These are phyloP conservation scores for Myoxocephalus aenaeus DNA, from an alignment of 2,797 vertebrate species.

Conservation along the genomic window DNA sequence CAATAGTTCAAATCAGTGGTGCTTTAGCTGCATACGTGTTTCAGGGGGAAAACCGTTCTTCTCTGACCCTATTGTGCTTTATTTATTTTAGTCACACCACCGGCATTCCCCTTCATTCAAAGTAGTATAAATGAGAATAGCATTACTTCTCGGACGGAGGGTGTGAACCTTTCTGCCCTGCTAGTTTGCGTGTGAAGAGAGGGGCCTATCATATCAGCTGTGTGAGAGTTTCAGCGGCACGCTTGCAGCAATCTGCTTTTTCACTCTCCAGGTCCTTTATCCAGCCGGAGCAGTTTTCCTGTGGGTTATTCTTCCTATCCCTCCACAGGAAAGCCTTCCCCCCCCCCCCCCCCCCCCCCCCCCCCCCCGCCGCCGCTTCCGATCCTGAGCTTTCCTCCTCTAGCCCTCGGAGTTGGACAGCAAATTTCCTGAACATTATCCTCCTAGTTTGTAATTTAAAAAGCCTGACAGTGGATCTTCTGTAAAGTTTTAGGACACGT, in stretches of 20 bases:
- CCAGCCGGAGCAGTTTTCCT: conserved; percentile 82
- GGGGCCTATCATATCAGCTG: conserved; percentile 70
- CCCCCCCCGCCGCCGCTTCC: conserved; percentile 75
- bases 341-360: too few relatives aligned
- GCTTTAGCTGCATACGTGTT: background rate
- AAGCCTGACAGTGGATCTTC: conserved; percentile 18
- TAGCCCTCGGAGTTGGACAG: conserved; percentile 63
- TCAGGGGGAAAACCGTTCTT: background rate
- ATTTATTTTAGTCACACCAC: conserved; percentile 46
- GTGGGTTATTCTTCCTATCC: conserved; percentile 82
- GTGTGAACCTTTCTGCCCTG: conserved; percentile 51
- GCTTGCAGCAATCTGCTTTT: conserved; percentile 78
- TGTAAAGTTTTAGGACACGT: background rate
- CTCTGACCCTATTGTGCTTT: conserved; percentile 56
- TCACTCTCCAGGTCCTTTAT: conserved; percentile 80
- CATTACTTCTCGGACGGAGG: conserved; percentile 42
- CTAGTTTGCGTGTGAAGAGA: conserved; percentile 77
- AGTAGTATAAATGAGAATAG: conserved; percentile 25
- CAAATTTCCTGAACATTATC: conserved; percentile 68
- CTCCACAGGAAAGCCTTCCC: conserved; percentile 83
- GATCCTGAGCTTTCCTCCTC: conserved; percentile 76
- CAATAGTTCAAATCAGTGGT: conserved; percentile 24
- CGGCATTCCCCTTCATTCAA: conserved; percentile 59
- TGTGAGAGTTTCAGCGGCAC: conserved; percentile 68
- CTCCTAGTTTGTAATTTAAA: conserved; percentile 69